These are phyloP conservation scores for Semaprochilodus insignis DNA, from an alignment of 2,797 vertebrate genomes.

Conservation along the genomic window DNA sequence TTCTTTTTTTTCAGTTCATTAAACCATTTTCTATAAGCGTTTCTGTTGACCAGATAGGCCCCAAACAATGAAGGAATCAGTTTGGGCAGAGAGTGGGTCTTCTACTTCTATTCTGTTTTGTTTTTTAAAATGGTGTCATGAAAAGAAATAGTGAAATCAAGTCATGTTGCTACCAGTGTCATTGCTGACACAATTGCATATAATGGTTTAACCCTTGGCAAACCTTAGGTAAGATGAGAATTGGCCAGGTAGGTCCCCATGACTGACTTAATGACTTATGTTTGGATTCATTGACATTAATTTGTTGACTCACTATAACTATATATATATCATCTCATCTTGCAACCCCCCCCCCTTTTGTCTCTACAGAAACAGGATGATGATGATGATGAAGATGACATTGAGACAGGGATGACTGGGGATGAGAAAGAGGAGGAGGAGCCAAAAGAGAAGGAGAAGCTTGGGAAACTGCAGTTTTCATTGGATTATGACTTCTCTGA, in stretches of 20 bases:
- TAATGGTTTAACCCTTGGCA: constrained; percentile 60
- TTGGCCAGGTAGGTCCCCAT: constrained; percentile 77
- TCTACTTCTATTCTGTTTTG: not conserved
- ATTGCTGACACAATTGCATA: constrained; percentile 78
- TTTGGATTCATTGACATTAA: constrained; percentile 63
- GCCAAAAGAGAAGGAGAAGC: constrained; percentile 94
- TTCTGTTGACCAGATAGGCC: not conserved
- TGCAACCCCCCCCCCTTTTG: constrained; percentile 54
- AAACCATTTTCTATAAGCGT: not conserved
- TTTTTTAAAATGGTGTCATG: constrained; percentile 79
- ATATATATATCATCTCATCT: constrained; percentile 39
- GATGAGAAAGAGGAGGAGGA: constrained; percentile 94
- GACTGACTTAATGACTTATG: constrained; percentile 64
- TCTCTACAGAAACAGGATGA: constrained; percentile 85
- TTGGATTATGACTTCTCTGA: constrained; percentile 96
- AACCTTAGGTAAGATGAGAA: constrained; percentile 62
- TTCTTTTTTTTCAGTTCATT: not conserved
- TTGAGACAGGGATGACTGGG: constrained; percentile 89
- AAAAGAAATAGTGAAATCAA: constrained; percentile 82
- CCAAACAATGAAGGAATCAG: not conserved
- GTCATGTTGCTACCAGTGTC: constrained; percentile 83
- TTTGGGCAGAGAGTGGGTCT: not conserved
- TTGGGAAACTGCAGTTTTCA: constrained; percentile 96
- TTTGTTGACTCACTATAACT: constrained; percentile 55
- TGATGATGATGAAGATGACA: constrained; percentile 87